Evolutionary conservation across 1,140 invertebrate species (phyloP), one percentile per base, ranked within the genome.

Genomic region (Triops cancriformis): DNA sequence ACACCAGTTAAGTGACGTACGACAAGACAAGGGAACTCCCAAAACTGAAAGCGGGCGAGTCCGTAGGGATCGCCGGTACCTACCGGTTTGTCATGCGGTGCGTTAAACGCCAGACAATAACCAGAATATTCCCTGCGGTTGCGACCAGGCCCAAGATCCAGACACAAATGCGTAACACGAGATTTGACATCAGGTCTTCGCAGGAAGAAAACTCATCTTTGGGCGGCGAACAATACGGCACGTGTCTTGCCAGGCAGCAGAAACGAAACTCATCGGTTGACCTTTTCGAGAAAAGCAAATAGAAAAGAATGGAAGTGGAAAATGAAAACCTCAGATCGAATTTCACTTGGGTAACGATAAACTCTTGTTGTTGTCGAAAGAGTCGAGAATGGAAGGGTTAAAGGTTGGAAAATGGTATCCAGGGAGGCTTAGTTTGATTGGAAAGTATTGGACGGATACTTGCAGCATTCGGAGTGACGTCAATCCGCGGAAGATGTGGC

Each of bases 81-180:
- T 23, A 64, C 51, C 51, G 14, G 51, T 64, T 64, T 9, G 18
- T 82, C 73, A 85, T 82, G 26, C 86, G 84, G n/a, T 42, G 74
- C 4, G 26, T 41, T 51, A 86, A 82, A 74, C 90, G 84, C 81
- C 90, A 90, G 2, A 88, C 81, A 73, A 91, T 86, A 72, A 91
- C 90, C 26, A 90, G 82, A 4, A 88, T 77, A 82, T 91, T 91
- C 37, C 90, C 90, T 37, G 86, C 83, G 42, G 88, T 86, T 6
- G 89, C 90, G 18, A 90, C 82, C 9, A 87, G 81, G 9, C 89
- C 90, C 84, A 91, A 88, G 14, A 90, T 84, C 90, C 90, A 91
- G 74, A 91, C 89, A 79, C 88, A 87, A 18, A 86, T 81, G 5
- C 88, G 81, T 1, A 89, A 83, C 1, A 89, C 83, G 64, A 85